Conservation (phyloP, 1,140 invertebrate species). For the Metaphire vulgaris region DNA sequence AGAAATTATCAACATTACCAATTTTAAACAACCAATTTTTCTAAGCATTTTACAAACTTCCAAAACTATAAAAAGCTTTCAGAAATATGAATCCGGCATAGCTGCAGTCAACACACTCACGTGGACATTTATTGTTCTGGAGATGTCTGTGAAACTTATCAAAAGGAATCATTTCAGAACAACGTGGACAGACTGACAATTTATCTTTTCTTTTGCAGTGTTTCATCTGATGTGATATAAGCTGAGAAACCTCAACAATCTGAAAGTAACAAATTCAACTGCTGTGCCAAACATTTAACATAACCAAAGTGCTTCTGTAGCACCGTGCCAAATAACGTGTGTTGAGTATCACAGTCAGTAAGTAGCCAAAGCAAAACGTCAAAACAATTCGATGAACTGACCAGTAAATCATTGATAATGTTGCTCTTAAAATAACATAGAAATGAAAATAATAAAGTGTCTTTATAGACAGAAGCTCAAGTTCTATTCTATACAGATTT, state of each 20-base stretch:
- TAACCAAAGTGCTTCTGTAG: constrained; percentile 4
- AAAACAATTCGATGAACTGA: too few species aligned
- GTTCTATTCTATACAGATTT: too few species aligned
- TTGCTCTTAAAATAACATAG: not conserved
- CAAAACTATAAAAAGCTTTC: not conserved
- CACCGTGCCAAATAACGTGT: not conserved
- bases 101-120: not conserved
- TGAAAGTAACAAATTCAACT: not conserved
- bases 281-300: not conserved
- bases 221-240: not conserved
- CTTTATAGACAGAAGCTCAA: too few species aligned
- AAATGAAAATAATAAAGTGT: not conserved
- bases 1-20: not conserved
- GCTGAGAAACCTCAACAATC: not conserved
- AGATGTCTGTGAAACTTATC: not conserved
- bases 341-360: too few species aligned
- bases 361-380: too few species aligned
- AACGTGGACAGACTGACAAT: not conserved
- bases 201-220: constrained; percentile 15
- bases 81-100: not conserved
- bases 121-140: not conserved
- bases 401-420: not conserved
- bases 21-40: not conserved
- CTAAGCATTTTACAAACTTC: not conserved
- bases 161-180: not conserved